Conservation (phyloP, 2,113 vertebrate genomes). For the Narcine bancroftii region DNA sequence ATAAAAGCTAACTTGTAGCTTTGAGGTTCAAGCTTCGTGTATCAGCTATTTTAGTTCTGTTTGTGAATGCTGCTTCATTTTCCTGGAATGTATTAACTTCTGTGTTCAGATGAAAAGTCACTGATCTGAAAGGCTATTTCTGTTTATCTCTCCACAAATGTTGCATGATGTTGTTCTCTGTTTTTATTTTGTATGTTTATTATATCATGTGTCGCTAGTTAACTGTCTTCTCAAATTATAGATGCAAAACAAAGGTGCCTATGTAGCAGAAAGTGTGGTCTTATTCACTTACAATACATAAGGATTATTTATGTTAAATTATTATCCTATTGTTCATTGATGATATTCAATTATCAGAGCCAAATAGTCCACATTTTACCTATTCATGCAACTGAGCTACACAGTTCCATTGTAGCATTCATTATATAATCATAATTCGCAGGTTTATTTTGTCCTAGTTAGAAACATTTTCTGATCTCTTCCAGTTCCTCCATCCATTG, state of each 20-base stretch:
- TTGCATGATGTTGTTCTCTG: too few species aligned
- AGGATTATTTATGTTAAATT: background rate
- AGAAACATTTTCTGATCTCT: conserved; percentile 12
- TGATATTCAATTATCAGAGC: background rate
- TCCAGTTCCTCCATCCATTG: conserved; percentile 74
- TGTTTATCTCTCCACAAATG: too few species aligned
- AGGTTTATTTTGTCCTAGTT: too few species aligned
- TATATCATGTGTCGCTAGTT: background rate
- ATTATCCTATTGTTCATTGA: background rate
- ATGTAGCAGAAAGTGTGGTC: background rate
- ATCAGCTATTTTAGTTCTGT: background rate
- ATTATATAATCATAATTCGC: background rate
- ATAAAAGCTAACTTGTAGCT: too few species aligned
- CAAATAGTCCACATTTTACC: background rate
- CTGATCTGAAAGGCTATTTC: too few species aligned
- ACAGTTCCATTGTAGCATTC: background rate
- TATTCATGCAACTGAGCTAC: background rate
- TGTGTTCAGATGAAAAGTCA: background rate
- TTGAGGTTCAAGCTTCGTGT: too few species aligned
- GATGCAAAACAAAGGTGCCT: background rate
- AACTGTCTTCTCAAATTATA: background rate
- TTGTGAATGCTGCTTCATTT: background rate
- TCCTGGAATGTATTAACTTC: background rate
- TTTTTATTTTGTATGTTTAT: too few species aligned
- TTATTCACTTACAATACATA: background rate